Conservation (phyloP, 2,888 invertebrate species). For the Macaria liturata region DNA sequence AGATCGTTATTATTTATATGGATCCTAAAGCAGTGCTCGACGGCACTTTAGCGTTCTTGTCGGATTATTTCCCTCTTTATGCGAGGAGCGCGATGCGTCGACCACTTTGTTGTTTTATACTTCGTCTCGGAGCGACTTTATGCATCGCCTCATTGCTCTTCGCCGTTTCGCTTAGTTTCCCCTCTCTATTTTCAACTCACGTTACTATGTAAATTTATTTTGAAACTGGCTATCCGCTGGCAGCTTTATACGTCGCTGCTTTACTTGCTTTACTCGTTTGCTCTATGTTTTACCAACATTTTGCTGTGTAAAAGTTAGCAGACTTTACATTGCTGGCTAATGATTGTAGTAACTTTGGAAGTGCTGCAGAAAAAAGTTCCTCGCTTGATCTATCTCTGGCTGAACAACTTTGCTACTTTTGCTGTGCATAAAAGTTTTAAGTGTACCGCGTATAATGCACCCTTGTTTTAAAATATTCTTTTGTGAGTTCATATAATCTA, state of each 20-base stretch:
- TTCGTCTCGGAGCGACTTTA: slow-evolving; percentile 75
- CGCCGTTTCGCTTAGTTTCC: slow-evolving; percentile 77
- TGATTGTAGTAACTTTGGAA: slow-evolving; percentile 6
- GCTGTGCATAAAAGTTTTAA: too few species aligned
- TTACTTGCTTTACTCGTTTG: slow-evolving; percentile 28
- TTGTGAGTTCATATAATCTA: too few species aligned
- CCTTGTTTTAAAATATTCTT: too few species aligned
- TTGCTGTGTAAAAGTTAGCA: slow-evolving; percentile 14
- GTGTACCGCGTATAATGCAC: too few species aligned
- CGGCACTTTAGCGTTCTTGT: slow-evolving; percentile 65
- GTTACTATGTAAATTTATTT: slow-evolving; percentile 78
- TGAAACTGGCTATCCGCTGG: slow-evolving; percentile 54
- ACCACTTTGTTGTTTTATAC: slow-evolving; percentile 83
- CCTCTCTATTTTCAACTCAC: slow-evolving; percentile 76
- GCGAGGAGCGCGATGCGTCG: slow-evolving; percentile 71
- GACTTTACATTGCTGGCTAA: neutral
- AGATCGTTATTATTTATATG: slow-evolving; percentile 71
- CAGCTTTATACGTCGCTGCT: slow-evolving; percentile 43
- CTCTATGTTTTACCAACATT: slow-evolving; percentile 21
- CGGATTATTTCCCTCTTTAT: slow-evolving; percentile 75
- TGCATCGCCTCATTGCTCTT: slow-evolving; percentile 80
- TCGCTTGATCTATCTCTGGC: neutral
- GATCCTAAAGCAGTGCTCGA: slow-evolving; percentile 65
- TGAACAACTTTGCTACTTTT: neutral
- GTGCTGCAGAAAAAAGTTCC: slow-evolving; percentile 1